Percentiles rank a stretch among this genome's conserved stretches.
Evolutionary conservation across 2,797 vertebrate species (phyloP).

Genomic region (Silurus aristotelis): DNA sequence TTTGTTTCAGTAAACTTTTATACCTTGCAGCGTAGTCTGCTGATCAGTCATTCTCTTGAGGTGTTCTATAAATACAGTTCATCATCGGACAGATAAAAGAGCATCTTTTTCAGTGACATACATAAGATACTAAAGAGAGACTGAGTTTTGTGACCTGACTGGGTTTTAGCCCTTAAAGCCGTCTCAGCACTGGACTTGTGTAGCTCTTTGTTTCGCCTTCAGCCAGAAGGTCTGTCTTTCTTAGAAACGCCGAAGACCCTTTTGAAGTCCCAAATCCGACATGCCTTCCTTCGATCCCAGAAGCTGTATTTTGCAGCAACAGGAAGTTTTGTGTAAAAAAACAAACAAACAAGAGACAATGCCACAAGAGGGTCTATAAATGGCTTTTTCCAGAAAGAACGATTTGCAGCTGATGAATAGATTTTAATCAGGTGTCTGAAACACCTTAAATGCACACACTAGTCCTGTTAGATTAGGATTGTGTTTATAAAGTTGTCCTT

Average conservation of each 20-base stretch:
- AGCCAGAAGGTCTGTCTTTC: slow-evolving; percentile 37
- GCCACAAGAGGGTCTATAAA: slow-evolving; percentile 20
- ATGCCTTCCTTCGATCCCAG: slow-evolving; percentile 30
- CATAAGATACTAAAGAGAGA: background rate
- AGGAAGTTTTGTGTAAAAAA: slow-evolving; percentile 17
- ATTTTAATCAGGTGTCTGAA: background rate
- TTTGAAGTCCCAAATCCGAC: slow-evolving; percentile 21
- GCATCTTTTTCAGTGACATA: slow-evolving; percentile 8
- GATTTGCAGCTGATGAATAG: background rate
- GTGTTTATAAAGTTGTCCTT: background rate
- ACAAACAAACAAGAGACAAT: background rate
- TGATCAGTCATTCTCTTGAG: slow-evolving; percentile 31
- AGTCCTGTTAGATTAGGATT: background rate
- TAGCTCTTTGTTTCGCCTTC: slow-evolving; percentile 37
- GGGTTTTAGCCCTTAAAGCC: slow-evolving; percentile 12
- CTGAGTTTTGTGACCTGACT: background rate
- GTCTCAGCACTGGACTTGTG: slow-evolving; percentile 17
- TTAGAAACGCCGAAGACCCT: slow-evolving; percentile 19
- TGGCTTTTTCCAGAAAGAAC: background rate
- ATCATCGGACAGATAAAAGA: slow-evolving; percentile 18
- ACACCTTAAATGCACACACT: background rate
- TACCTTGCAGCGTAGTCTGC: slow-evolving; percentile 23
- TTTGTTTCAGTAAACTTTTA: background rate
- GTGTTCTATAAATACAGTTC: slow-evolving; percentile 6
- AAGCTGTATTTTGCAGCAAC: slow-evolving; percentile 10